Evolutionary conservation across 2,888 invertebrate species (phyloP).

Genomic region (Torymus aiolomorphi): DNA sequence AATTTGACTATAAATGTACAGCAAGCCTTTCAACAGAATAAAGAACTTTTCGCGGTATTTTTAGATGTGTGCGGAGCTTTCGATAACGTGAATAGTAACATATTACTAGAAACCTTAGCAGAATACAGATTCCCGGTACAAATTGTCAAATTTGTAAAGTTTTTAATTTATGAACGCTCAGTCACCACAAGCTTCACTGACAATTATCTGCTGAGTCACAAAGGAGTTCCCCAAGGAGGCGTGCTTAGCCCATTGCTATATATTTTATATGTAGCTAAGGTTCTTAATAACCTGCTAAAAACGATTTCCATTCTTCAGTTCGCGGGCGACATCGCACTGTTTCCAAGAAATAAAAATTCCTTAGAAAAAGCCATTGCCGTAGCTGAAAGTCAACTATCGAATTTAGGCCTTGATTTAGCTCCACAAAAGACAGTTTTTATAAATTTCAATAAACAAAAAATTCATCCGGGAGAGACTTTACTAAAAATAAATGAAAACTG

Average conservation of each 20-base stretch:
- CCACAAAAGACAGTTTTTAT: conserved; percentile 7
- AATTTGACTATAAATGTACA: not conserved
- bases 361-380: not conserved
- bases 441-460: not conserved
- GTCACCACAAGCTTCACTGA: not conserved
- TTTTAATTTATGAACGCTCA: conserved; percentile 8
- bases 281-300: not conserved
- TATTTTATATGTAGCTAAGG: not conserved
- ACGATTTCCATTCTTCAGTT: not conserved
- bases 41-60: not conserved
- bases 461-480: not conserved
- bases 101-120: conserved; percentile 12
- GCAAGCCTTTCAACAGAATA: not conserved
- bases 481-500: not conserved
- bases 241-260: not conserved
- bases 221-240: not conserved
- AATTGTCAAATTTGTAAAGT: conserved; percentile 10
- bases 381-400: not conserved
- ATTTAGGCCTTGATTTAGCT: too few species aligned
- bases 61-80: conserved; percentile 11
- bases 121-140: not conserved
- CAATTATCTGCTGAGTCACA: not conserved
- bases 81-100: conserved; percentile 5
- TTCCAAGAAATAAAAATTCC: conserved; percentile 10
- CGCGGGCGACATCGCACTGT: not conserved